A percentile compares a stretch with the other conserved stretches of the same genome.
Evolutionary conservation across 2,797 vertebrate species (phyloP).

Genomic region (Typhlichthys eigenmanni): DNA sequence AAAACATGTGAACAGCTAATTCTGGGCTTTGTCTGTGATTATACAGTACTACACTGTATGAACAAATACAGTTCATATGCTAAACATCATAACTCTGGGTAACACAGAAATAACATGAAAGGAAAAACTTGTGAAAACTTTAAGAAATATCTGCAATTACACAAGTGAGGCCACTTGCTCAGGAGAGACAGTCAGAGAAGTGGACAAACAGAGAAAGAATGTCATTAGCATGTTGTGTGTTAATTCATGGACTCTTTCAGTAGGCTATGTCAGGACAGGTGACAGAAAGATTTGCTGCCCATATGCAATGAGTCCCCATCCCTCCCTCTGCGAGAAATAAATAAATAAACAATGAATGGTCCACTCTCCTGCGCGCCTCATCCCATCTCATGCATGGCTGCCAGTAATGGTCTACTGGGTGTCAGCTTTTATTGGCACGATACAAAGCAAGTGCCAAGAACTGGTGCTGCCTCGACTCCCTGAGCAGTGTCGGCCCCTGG

Average conservation of each 20-base stretch:
- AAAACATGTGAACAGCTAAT: constrained; percentile 11
- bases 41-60: neutral
- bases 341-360: constrained; percentile 83
- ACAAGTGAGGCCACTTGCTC: neutral
- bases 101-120: neutral
- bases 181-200: constrained; percentile 17
- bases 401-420: constrained; percentile 82
- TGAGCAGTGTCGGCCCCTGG: constrained; percentile 72
- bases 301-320: constrained; percentile 49
- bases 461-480: constrained; percentile 72
- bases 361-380: constrained; percentile 78
- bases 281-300: constrained; percentile 59
- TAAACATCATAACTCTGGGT: neutral
- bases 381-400: constrained; percentile 87
- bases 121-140: neutral
- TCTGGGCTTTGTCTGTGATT: constrained; percentile 1
- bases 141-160: neutral
- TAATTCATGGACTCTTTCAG: constrained; percentile 64
- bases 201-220: constrained; percentile 9
- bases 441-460: constrained; percentile 79
- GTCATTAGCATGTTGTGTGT: constrained; percentile 42
- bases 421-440: constrained; percentile 84
- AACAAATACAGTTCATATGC: neutral
- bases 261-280: constrained; percentile 64
- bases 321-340: constrained; percentile 71